phyloP scores from a whole-genome alignment of 2,113 vertebrate genomes.

The Rhinolophus sinicus region DNA sequence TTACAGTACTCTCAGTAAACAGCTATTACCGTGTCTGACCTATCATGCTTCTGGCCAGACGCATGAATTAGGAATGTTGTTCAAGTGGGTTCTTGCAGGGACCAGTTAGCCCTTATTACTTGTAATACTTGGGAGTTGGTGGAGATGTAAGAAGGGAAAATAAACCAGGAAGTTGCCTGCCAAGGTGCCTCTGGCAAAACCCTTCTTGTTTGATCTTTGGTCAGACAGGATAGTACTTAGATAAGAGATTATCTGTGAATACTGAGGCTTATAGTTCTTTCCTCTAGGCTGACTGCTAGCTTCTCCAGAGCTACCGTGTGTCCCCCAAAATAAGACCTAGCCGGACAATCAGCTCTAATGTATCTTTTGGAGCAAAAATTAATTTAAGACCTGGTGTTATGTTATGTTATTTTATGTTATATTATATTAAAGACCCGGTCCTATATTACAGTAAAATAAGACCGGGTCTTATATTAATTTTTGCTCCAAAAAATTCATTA shows the following conservation, averaged over 20 bases:
- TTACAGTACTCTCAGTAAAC: neutral
- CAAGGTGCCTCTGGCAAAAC: neutral
- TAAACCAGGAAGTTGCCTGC: neutral
- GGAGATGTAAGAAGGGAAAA: neutral
- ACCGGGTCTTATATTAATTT: too few relatives aligned
- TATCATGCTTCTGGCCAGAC: neutral
- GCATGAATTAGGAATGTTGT: neutral
- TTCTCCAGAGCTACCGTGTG: neutral
- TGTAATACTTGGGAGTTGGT: neutral
- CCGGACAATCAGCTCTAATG: too few relatives aligned
- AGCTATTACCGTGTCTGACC: neutral
- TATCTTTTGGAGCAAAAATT: too few relatives aligned
- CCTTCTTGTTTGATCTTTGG: slow-evolving; percentile 1
- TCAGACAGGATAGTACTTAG: neutral
- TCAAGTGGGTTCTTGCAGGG: neutral
- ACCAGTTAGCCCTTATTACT: neutral
- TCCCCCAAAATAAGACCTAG: too few relatives aligned
- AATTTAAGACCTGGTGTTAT: too few relatives aligned
- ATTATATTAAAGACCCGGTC: too few relatives aligned
- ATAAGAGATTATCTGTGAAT: slow-evolving; percentile 1
- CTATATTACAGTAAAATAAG: too few relatives aligned
- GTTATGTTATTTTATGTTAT: too few relatives aligned
- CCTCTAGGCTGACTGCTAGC: neutral
- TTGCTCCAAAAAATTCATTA: too few relatives aligned
- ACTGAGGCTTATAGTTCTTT: neutral